Evolutionary conservation across 2,113 vertebrate genomes (phyloP), one percentile per base, ranked within the genome.

Genomic region (Microtus pennsylvanicus): DNA sequence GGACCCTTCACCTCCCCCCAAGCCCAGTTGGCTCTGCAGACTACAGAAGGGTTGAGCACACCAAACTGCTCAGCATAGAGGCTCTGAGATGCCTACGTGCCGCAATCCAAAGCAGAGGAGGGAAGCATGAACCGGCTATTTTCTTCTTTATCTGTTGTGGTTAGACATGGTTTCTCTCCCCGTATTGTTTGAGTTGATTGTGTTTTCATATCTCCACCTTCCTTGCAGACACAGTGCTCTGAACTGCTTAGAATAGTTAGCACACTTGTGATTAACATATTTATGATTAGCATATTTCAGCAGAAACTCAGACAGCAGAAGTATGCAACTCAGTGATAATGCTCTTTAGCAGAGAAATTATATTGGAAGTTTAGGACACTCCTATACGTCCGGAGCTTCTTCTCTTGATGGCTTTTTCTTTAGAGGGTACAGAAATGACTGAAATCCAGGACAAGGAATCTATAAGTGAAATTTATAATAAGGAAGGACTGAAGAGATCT

Each of bases 161-260:
- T 89, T 72, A 93, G 87, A 45, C 67, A 70, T 28, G 9, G 61
- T 17, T 63, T 22, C 47, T 87, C 38, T 77, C 61, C 17, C 13
- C 26, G 82, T 50, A 30, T 70, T 72, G 74, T 85, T 50, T 19
- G 33, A 80, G 35, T 38, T 81, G 78, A 80, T 7, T 76, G 63
- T 94, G 63, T 88, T 76, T 95, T 52, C 61, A 2, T 89, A 42
- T 75, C 89, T 94, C 80, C n/a, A 6, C 58, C 80, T 70, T 92
- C 89, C 92, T 87, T 88, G 72, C 89, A 90, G 61, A 91, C 33
- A 83, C 67, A 94, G 24, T 26, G 28, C 42, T 96, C 88, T 81
- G 85, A 55, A 35, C 35, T 78, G 89, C 69, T 85, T 69, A 69
- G 93, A 52, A 52, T 65, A 13, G 94, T 82, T 75, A 83, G 96